Conservation (phyloP, 2,113 vertebrate genomes). For the Brachypodius melanocephalos region DNA sequence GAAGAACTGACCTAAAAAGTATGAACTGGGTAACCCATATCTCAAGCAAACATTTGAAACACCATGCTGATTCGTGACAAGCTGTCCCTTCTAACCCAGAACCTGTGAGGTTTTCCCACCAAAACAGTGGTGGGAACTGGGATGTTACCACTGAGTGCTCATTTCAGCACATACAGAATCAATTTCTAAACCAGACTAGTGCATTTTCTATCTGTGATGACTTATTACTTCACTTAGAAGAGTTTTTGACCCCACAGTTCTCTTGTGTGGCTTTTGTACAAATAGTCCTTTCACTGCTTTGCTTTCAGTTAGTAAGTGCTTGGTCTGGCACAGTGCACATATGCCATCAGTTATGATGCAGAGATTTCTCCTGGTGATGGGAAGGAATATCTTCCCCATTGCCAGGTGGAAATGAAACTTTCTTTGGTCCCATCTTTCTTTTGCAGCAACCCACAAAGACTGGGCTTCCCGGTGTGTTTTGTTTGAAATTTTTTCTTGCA, state of each 20-base stretch:
- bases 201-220: neutral
- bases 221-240: neutral
- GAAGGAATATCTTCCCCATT: neutral
- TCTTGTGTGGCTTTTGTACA: neutral
- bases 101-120: neutral
- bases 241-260: neutral
- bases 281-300: neutral
- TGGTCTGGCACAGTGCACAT: neutral
- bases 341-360: neutral
- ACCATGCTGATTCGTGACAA: neutral
- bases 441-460: neutral
- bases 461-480: neutral
- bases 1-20: neutral
- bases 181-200: neutral
- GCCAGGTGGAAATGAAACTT: neutral
- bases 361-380: neutral
- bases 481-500: neutral
- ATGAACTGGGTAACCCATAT: neutral
- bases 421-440: neutral
- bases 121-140: neutral
- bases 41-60: neutral
- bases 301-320: neutral
- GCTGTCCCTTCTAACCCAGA: neutral
- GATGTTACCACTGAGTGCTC: neutral
- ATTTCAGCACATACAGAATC: neutral